phyloP scores from a whole-genome alignment of 2,888 invertebrate species.

The Hyposoter dolosus region DNA sequence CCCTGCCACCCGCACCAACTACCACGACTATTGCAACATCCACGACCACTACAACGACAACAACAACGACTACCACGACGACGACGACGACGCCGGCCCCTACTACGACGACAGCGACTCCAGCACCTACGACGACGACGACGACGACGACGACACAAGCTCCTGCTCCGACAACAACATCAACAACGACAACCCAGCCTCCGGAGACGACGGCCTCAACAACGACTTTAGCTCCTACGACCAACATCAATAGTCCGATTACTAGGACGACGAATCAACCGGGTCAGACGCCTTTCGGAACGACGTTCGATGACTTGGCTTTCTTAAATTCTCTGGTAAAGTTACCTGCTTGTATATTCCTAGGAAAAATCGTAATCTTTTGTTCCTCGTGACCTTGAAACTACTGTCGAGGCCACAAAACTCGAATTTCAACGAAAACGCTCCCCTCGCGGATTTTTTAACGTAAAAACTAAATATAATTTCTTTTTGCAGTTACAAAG shows the following conservation, averaged over 20 bases:
- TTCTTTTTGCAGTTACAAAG: constrained; percentile 77
- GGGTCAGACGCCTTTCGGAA: constrained; percentile 80
- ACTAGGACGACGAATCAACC: constrained; percentile 67
- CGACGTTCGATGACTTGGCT: constrained; percentile 86
- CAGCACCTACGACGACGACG: constrained; percentile 57
- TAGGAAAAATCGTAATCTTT: neutral
- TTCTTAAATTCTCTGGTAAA: constrained; percentile 88
- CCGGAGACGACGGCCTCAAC: constrained; percentile 70
- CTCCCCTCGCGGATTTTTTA: neutral
- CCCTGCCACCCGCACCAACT: constrained; percentile 66
- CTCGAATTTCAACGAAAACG: neutral
- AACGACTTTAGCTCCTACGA: constrained; percentile 54
- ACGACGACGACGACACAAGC: constrained; percentile 59
- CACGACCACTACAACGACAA: constrained; percentile 62
- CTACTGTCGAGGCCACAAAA: neutral
- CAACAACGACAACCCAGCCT: constrained; percentile 69
- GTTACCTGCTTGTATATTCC: neutral
- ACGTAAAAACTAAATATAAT: neutral
- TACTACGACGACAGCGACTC: constrained; percentile 56
- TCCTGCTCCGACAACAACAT: constrained; percentile 60
- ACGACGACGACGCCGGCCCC: constrained; percentile 47
- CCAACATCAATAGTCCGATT: constrained; percentile 36
- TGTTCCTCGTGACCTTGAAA: neutral
- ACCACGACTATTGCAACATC: constrained; percentile 67
- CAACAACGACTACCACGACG: constrained; percentile 63